A percentile compares a stretch with the other conserved stretches of the same genome.
phyloP scores from a whole-genome alignment of 2,797 vertebrate genomes.

The Apodemus agrarius region DNA sequence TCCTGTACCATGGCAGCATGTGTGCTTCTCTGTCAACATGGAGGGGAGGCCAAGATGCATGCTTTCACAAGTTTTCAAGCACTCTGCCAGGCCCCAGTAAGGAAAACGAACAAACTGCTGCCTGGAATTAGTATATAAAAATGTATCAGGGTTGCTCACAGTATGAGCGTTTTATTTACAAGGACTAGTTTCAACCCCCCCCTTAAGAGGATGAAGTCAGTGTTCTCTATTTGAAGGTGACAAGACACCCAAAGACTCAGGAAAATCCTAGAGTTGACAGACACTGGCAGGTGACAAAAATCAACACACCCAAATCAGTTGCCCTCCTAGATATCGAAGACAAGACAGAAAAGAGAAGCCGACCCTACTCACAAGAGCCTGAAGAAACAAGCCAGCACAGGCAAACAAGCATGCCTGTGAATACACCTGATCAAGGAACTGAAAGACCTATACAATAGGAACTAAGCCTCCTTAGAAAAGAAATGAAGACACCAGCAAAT shows the following conservation, averaged over 20 bases:
- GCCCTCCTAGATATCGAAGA: background rate
- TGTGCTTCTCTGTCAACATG: constrained; percentile 49
- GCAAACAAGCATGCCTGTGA: background rate
- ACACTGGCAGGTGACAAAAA: background rate
- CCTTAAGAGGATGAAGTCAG: background rate
- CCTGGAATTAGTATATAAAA: constrained; percentile 48
- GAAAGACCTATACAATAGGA: background rate
- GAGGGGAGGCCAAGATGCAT: constrained; percentile 61
- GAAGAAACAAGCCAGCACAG: background rate
- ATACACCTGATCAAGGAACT: background rate
- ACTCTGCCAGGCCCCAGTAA: constrained; percentile 67
- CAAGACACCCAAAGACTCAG: background rate
- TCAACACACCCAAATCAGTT: background rate
- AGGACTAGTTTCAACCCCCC: constrained; percentile 31
- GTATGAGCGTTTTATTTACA: background rate
- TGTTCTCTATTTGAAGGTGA: background rate
- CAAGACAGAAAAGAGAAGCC: too few relatives aligned
- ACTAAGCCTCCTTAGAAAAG: background rate
- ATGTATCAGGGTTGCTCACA: background rate
- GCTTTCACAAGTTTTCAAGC: constrained; percentile 57
- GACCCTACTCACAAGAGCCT: background rate
- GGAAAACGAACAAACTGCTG: constrained; percentile 29
- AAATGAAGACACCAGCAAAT: background rate
- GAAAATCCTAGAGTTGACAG: background rate
- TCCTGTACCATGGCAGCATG: background rate